Evolutionary conservation across 2,888 invertebrate species (phyloP), one percentile per base, ranked within the genome.

Genomic region (Sipha maydis): DNA sequence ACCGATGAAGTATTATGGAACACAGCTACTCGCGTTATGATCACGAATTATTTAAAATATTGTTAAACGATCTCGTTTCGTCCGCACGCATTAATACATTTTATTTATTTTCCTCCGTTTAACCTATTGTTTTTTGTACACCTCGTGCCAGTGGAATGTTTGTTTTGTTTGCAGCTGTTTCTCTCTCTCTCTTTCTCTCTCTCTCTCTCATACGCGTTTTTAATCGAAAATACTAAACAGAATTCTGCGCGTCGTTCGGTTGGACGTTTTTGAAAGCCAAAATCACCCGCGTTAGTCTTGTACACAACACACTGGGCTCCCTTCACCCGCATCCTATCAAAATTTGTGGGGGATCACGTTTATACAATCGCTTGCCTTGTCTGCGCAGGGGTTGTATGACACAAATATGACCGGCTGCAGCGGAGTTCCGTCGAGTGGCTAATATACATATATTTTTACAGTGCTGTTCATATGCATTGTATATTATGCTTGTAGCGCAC

Each of bases 101-200:
- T 48, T 48, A 11, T 48, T 48, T 48, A n/a, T 25, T 48, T 56
- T 28, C 41, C 56, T 5, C 14, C 1, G 4, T 34, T 34, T 34
- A 34, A 34, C 77, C 9, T 1, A 25, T 54, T 73, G 71, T 71
- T 80, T 71, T 80, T 31, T n/a, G n/a, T 79, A 61, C 48, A 17
- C 56, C 75, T 3, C 56, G 28, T 56, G 85, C 78, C 56, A 38
- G 69, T 4, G 69, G 69, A 85, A 78, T 78, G 76, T 76, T 76
- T 71, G 31, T 78, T 78, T 28, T 21, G 31, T 34, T n/a, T 78
- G 54, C 79, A 85, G 85, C 78, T 85, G 85, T 69, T 79, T 78
- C 31, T 78, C 25, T 75, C 61, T 61, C 19, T 61, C 21, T 7
- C 31, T 31, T 9, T 78, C 28, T 3, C 31, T 34, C 4, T 38